phyloP scores from a whole-genome alignment of 2,888 invertebrate species.

The Diplolepis rosae region DNA sequence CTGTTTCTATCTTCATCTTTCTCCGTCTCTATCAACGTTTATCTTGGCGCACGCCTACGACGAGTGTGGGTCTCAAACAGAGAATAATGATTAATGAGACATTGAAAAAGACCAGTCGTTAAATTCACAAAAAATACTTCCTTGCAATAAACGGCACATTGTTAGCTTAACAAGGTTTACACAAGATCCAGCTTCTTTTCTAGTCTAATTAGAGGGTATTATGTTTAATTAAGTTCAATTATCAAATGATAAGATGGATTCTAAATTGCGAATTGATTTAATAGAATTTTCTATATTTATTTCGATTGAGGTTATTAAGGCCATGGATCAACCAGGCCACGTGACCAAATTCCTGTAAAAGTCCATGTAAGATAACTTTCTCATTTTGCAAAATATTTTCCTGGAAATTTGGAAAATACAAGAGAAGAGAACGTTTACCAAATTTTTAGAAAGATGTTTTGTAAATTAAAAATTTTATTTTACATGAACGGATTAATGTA shows the following conservation, averaged over 20 bases:
- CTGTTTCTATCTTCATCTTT: neutral
- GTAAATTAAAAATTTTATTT: too few species aligned
- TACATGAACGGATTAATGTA: too few species aligned
- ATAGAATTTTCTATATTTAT: too few species aligned
- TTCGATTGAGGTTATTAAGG: too few species aligned
- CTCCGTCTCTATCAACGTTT: neutral
- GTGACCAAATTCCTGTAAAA: too few species aligned
- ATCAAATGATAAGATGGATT: neutral
- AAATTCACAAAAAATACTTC: neutral
- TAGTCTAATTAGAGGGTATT: slow-evolving; percentile 1
- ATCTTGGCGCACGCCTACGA: neutral
- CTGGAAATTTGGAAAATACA: too few species aligned
- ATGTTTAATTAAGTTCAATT: neutral
- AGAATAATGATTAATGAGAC: slow-evolving; percentile 3
- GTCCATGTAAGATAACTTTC: too few species aligned
- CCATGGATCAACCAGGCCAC: too few species aligned
- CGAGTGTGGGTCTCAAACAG: neutral
- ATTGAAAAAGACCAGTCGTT: slow-evolving; percentile 3
- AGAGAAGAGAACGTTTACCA: too few species aligned
- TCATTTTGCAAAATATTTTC: too few species aligned
- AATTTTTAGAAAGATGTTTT: too few species aligned
- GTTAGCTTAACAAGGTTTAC: neutral
- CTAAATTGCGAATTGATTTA: neutral
- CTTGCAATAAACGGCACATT: neutral
- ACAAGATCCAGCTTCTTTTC: neutral